phyloP scores from a whole-genome alignment of 2,888 invertebrate genomes.

The Stratiomys singularior region DNA sequence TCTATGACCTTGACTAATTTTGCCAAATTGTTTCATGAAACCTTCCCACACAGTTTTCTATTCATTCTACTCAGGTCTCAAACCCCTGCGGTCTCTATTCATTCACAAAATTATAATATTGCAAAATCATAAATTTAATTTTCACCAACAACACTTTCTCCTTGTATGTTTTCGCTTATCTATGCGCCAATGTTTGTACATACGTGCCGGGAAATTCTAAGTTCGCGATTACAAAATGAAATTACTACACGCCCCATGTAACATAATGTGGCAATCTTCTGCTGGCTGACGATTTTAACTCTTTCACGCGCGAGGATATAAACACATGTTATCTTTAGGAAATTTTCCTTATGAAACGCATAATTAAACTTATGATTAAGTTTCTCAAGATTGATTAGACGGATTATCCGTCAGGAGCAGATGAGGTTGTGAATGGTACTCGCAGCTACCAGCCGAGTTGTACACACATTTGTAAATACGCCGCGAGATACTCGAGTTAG shows the following conservation, averaged over 20 bases:
- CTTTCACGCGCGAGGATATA: not conserved
- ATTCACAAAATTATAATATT: too few species aligned
- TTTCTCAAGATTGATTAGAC: constrained; percentile 32
- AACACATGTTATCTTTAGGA: not conserved
- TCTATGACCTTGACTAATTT: too few species aligned
- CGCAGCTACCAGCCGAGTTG: too few species aligned
- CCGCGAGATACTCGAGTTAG: too few species aligned
- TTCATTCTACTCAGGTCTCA: too few species aligned
- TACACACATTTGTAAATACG: too few species aligned
- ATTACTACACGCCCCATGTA: constrained; percentile 25
- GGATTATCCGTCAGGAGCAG: not conserved
- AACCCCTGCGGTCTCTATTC: too few species aligned
- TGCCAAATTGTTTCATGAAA: too few species aligned
- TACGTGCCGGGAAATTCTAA: not conserved
- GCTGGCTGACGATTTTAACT: constrained; percentile 27
- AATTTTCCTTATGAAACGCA: constrained; percentile 35
- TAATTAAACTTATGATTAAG: constrained; percentile 40
- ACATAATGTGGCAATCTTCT: constrained; percentile 30
- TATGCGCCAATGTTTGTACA: not conserved
- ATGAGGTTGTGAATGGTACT: not conserved
- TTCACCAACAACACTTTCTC: not conserved
- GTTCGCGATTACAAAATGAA: constrained; percentile 19
- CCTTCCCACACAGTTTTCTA: too few species aligned
- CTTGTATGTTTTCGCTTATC: not conserved
- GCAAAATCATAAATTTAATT: not conserved